phyloP scores from a whole-genome alignment of 1,140 invertebrate genomes.

The Coboldia fuscipes region DNA sequence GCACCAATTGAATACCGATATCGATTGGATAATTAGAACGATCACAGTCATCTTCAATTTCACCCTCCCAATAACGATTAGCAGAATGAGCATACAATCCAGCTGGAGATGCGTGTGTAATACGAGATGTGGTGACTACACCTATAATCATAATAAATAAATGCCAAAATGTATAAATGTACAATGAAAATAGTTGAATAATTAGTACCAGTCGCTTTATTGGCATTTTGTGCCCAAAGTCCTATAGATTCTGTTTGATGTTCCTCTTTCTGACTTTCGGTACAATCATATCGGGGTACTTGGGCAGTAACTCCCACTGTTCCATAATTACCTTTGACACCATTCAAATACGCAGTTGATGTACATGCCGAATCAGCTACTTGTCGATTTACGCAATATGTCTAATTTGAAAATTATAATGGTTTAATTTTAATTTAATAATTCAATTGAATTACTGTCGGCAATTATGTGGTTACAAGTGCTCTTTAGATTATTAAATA shows the following conservation, averaged over 20 bases:
- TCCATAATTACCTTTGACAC: conserved; percentile 59
- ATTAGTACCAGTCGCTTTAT: conserved; percentile 35
- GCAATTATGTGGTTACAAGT: background rate
- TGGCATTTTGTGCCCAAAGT: conserved; percentile 42
- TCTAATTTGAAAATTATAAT: conserved; percentile 23
- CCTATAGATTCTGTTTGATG: conserved; percentile 40
- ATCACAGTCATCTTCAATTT: conserved; percentile 32
- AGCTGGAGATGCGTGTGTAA: conserved; percentile 53
- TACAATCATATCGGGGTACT: conserved; percentile 32
- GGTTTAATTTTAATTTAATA: background rate
- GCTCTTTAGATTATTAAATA: background rate
- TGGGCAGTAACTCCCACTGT: conserved; percentile 47
- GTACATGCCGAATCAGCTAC: conserved; percentile 37
- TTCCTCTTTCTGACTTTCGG: conserved; percentile 22
- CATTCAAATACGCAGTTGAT: conserved; percentile 55
- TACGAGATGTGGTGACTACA: conserved; percentile 46
- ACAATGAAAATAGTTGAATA: conserved; percentile 19
- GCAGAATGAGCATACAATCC: conserved; percentile 42
- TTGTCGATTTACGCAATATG: conserved; percentile 49
- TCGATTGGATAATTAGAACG: conserved; percentile 30
- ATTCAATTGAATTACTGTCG: background rate
- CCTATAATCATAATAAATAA: conserved; percentile 29
- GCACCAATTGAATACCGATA: conserved; percentile 44
- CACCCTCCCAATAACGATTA: conserved; percentile 47
- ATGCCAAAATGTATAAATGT: conserved; percentile 20